Base-by-base conservation (phyloP, 2,888 invertebrate genomes). In the Drosophila ustulata region DNA sequence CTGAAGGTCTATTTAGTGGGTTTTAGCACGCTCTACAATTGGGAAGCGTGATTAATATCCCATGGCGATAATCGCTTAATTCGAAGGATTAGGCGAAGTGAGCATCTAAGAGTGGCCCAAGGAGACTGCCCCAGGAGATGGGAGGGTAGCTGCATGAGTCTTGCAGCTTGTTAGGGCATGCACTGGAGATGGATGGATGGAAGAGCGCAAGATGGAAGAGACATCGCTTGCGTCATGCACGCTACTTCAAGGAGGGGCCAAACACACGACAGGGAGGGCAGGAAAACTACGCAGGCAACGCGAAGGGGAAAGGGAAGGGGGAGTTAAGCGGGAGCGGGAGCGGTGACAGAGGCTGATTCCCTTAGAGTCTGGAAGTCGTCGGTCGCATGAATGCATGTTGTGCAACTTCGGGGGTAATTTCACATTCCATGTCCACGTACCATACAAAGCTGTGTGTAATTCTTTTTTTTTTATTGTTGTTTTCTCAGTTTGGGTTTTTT, bases 61-160 rank as follows among this genome's bases (percentile, higher is more conserved):
- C 55, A 65, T 68, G 68, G 77, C 56, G 68, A 77, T 75, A 75
- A 75, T 75, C 75, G 77, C 77, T 75, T 75, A 72, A 75, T 75
- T 58, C 67, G 67, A 67, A 52, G 41, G 34, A 8, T 9, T 26
- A 25, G 7, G 32, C 37, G 26, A 47, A 37, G 57, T 47, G 37
- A 41, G 3, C 39, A 41, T 41, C 39, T 18, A 41, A 41, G 39
- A 41, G 13, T 41, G 39, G 7, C 1, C 13, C 39, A 41, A 18
- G 39, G 13, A 9, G n/a, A 18, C 3, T n/a, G 13, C 3, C n/a
- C 3, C n/a, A 39, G 6, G 2, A 39, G 6, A 1, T 11, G 13
- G 39, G 7, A 41, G 39, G n/a, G 8, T 4, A 46, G 32, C 25
- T 25, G 41, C 13, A 34, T n/a, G 34, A 26, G 45, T n/a, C 13